These are phyloP conservation scores for Drosophila eohydei DNA, from an alignment of 2,888 invertebrate genomes.

Conservation along the genomic window DNA sequence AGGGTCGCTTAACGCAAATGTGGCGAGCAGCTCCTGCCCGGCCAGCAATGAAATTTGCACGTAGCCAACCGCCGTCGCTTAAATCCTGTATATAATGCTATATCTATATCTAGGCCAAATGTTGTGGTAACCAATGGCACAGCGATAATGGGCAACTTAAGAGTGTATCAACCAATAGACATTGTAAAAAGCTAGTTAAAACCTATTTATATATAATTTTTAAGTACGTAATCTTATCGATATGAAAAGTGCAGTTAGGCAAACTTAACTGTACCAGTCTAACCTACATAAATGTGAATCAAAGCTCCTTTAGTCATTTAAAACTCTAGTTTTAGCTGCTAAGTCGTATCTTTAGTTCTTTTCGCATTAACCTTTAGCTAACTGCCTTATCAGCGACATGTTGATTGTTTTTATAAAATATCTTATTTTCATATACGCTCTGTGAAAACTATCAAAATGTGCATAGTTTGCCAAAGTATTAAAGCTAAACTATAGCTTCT, in stretches of 20 bases:
- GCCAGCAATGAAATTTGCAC: slow-evolving; percentile 80
- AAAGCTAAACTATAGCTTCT: slow-evolving; percentile 45
- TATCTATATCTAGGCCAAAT: slow-evolving; percentile 35
- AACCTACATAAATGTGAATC: slow-evolving; percentile 64
- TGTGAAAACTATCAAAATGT: slow-evolving; percentile 42
- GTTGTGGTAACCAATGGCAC: slow-evolving; percentile 12
- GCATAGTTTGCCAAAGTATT: slow-evolving; percentile 66
- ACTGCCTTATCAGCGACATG: slow-evolving; percentile 66
- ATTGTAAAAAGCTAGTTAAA: slow-evolving; percentile 71
- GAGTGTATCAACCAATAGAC: slow-evolving; percentile 47
- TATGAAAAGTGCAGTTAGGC: slow-evolving; percentile 19
- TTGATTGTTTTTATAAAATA: slow-evolving; percentile 41
- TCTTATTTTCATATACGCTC: slow-evolving; percentile 35
- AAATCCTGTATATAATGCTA: slow-evolving; percentile 29
- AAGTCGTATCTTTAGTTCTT: slow-evolving; percentile 62
- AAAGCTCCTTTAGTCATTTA: slow-evolving; percentile 75
- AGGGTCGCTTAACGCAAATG: slow-evolving; percentile 64
- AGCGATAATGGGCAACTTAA: slow-evolving; percentile 55
- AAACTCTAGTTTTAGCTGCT: slow-evolving; percentile 62
- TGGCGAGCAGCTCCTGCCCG: slow-evolving; percentile 67
- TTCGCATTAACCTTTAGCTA: slow-evolving; percentile 56
- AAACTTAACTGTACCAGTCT: slow-evolving; percentile 23
- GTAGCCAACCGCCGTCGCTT: slow-evolving; percentile 60
- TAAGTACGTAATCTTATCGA: slow-evolving; percentile 39
- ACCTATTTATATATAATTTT: slow-evolving; percentile 58